phyloP scores from a whole-genome alignment of 2,888 invertebrate species.

The Heliconius sara region DNA sequence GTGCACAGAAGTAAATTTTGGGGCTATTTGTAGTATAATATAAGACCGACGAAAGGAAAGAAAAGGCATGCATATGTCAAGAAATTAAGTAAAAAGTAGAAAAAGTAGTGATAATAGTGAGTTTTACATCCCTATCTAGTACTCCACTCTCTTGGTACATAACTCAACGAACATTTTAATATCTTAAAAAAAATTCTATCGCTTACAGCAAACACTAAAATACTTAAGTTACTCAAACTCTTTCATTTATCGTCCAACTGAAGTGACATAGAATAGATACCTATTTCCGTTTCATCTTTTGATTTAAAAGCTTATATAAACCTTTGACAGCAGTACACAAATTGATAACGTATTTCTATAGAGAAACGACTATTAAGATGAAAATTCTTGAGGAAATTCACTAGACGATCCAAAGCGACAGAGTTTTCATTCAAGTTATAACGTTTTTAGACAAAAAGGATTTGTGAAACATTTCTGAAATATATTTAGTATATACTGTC shows the following conservation, averaged over 20 bases:
- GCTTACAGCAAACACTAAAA: too few relatives aligned
- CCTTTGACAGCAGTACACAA: slow-evolving; percentile 26
- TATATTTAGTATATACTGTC: not conserved
- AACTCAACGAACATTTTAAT: too few relatives aligned
- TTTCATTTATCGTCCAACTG: not conserved
- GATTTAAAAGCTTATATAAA: slow-evolving; percentile 24
- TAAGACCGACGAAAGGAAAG: too few relatives aligned
- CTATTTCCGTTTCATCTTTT: slow-evolving; percentile 4
- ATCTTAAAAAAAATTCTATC: too few relatives aligned
- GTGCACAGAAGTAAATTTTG: too few relatives aligned
- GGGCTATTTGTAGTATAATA: too few relatives aligned
- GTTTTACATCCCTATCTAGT: too few relatives aligned
- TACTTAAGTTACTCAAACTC: too few relatives aligned
- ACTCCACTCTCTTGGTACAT: too few relatives aligned
- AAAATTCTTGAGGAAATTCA: slow-evolving; percentile 19
- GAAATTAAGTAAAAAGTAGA: too few relatives aligned
- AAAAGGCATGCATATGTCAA: too few relatives aligned
- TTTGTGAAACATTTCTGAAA: not conserved
- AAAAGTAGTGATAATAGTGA: too few relatives aligned
- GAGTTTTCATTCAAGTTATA: slow-evolving; percentile 13
- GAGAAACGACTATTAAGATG: slow-evolving; percentile 25
- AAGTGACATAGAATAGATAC: not conserved
- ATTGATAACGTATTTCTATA: slow-evolving; percentile 32
- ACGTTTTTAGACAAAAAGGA: not conserved
- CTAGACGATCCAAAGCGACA: slow-evolving; percentile 24